Evolutionary conservation across 2,113 vertebrate species (phyloP).

Genomic region (Rhabdornis inornatus): DNA sequence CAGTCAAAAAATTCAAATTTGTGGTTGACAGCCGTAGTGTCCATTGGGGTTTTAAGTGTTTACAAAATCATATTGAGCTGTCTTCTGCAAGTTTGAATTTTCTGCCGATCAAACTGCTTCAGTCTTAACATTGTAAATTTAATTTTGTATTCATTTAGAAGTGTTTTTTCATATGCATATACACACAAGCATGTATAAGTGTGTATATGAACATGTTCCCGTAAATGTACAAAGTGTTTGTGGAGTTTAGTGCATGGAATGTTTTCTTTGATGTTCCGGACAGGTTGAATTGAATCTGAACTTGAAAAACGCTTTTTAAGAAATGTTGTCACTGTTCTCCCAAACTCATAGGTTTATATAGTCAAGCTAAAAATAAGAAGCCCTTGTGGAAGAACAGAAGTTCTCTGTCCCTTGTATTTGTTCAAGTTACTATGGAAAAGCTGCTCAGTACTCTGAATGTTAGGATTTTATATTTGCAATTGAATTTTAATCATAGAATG

Average conservation of each 20-base stretch:
- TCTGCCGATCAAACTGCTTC: background rate
- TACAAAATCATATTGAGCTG: background rate
- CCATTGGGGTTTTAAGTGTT: background rate
- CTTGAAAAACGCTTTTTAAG: background rate
- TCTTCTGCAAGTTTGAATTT: constrained; percentile 25
- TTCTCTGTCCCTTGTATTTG: background rate
- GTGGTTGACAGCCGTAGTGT: background rate
- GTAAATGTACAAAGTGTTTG: constrained; percentile 21
- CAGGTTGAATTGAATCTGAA: background rate
- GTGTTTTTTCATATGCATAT: constrained; percentile 12
- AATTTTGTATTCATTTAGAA: constrained; percentile 9
- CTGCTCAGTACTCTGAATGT: background rate
- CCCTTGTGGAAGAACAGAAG: background rate
- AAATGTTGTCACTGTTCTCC: background rate
- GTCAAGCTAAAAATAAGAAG: background rate
- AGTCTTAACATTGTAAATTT: background rate
- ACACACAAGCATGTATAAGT: constrained; percentile 50
- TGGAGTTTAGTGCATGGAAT: constrained; percentile 51
- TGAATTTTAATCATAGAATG: background rate
- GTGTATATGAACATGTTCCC: constrained; percentile 39
- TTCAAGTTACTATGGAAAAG: background rate
- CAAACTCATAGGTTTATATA: background rate
- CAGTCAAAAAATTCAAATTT: constrained; percentile 4
- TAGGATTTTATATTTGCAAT: background rate
- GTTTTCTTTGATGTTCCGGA: background rate